phyloP scores from a whole-genome alignment of 2,888 invertebrate genomes.

The Ormia ochracea region DNA sequence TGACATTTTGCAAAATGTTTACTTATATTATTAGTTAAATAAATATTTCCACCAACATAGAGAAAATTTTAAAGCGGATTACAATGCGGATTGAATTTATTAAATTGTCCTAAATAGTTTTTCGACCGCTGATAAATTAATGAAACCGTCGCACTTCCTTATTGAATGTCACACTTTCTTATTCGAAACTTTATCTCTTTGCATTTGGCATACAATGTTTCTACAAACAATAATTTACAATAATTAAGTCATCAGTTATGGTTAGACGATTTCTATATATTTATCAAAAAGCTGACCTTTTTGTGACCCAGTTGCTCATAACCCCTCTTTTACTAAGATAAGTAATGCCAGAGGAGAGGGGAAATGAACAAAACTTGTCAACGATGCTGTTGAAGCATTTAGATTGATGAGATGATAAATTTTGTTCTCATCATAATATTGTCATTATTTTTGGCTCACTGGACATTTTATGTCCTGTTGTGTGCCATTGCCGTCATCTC shows the following conservation, averaged over 20 bases:
- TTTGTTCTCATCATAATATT: conserved; percentile 67
- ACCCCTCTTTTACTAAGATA: not conserved
- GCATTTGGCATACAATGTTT: conserved; percentile 59
- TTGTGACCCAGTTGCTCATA: not conserved
- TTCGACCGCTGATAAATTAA: too few species aligned
- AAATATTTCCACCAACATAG: too few species aligned
- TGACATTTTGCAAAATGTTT: too few species aligned
- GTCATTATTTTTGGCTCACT: conserved; percentile 70
- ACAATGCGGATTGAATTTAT: too few species aligned
- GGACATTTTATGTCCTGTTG: conserved; percentile 66
- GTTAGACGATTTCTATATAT: not conserved
- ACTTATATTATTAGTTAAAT: too few species aligned
- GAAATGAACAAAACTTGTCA: conserved; percentile 11
- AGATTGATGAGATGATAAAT: conserved; percentile 71
- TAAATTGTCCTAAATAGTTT: too few species aligned
- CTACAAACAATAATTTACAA: conserved; percentile 69
- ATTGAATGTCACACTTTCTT: too few species aligned
- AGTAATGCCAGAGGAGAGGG: not conserved
- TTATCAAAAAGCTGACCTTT: not conserved
- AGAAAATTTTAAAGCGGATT: too few species aligned
- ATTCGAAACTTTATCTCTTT: too few species aligned
- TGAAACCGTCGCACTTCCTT: too few species aligned
- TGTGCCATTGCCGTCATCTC: conserved; percentile 4
- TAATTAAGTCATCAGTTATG: conserved; percentile 67
- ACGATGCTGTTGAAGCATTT: conserved; percentile 70